phyloP scores from a whole-genome alignment of 2,113 vertebrate genomes.

The Opisthocomus hoazin region DNA sequence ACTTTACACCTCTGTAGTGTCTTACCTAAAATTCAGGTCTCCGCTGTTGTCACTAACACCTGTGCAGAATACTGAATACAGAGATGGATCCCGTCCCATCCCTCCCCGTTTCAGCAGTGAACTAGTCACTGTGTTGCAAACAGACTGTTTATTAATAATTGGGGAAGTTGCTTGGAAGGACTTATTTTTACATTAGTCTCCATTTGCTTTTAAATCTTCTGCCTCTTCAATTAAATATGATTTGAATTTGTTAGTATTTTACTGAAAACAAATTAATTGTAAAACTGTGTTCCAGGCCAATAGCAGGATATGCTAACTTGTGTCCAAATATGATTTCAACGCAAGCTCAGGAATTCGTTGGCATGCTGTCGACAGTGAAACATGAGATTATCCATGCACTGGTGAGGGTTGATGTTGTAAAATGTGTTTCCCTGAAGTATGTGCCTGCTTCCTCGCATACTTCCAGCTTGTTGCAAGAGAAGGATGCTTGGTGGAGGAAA shows the following conservation, averaged over 20 bases:
- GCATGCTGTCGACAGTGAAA: constrained; percentile 96
- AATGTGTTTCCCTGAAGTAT: neutral
- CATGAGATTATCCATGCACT: constrained; percentile 96
- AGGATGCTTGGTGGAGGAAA: neutral
- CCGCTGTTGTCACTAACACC: neutral
- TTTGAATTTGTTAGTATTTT: neutral
- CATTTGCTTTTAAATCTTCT: neutral
- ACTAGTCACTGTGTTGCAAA: neutral
- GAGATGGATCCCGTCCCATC: too few relatives aligned
- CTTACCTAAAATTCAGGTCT: neutral
- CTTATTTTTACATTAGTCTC: neutral
- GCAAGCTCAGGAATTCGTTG: constrained; percentile 90
- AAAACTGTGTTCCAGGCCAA: constrained; percentile 75
- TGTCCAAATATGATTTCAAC: constrained; percentile 96
- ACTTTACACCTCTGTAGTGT: neutral
- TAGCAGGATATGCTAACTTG: constrained; percentile 96
- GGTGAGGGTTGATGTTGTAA: constrained; percentile 69
- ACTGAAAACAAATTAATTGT: neutral
- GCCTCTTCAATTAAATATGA: neutral
- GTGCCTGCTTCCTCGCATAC: neutral
- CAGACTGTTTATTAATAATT: neutral
- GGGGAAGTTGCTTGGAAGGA: neutral
- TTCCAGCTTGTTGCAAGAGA: neutral
- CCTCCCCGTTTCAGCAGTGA: neutral
- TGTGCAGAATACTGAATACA: neutral